phyloP scores from a whole-genome alignment of 2,888 invertebrate genomes.

The Gymnoscelis rufifasciata region DNA sequence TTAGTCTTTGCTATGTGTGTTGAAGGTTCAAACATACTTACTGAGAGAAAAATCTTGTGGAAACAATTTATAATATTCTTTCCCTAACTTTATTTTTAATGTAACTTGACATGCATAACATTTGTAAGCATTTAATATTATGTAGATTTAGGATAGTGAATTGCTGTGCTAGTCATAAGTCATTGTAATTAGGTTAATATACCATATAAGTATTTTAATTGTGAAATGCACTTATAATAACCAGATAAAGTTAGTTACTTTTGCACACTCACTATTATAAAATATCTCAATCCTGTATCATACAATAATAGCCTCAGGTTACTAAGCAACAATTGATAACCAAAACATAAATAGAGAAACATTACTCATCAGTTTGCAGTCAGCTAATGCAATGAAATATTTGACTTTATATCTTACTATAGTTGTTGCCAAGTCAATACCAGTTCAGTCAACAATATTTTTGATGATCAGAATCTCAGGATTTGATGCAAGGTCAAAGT shows the following conservation, averaged over 20 bases:
- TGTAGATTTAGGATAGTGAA: constrained; percentile 18
- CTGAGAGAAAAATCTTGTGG: neutral
- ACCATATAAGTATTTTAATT: constrained; percentile 20
- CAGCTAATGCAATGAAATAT: no score
- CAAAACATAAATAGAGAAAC: no score
- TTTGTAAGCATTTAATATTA: constrained; percentile 15
- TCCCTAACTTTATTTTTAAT: neutral
- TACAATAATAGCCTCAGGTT: no score
- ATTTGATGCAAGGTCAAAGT: no score
- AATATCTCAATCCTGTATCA: no score
- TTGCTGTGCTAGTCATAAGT: constrained; percentile 28
- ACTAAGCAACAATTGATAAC: no score
- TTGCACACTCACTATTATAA: constrained; percentile 14
- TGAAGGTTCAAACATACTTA: neutral
- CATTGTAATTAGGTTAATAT: constrained; percentile 15
- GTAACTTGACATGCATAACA: constrained; percentile 16
- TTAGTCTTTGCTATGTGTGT: neutral
- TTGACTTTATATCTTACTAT: no score
- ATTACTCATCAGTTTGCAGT: no score
- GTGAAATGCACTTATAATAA: constrained; percentile 20
- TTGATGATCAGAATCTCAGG: no score
- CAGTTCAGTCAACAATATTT: no score
- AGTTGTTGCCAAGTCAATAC: no score
- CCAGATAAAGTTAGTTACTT: constrained; percentile 6
- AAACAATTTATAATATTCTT: neutral